phyloP scores from a whole-genome alignment of 2,797 vertebrate genomes.

The Neosilurus hyrtlii region DNA sequence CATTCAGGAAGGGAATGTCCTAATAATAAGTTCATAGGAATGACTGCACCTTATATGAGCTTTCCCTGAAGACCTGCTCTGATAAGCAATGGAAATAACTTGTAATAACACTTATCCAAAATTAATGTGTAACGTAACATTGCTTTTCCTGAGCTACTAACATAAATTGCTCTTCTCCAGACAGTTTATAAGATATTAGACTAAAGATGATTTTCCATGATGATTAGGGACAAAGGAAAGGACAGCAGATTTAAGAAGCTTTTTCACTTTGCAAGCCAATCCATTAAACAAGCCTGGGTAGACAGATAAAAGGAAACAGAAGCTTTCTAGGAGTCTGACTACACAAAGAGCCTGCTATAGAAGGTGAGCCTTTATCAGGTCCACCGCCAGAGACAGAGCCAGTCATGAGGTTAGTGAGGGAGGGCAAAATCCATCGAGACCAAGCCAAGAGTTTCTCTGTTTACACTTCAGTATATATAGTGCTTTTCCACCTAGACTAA shows the following conservation, averaged over 20 bases:
- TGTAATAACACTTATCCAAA: constrained; percentile 3
- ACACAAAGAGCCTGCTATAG: constrained; percentile 71
- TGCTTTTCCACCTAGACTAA: constrained; percentile 27
- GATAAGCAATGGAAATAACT: neutral
- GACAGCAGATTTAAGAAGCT: constrained; percentile 49
- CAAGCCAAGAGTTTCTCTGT: constrained; percentile 31
- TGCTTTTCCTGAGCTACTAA: neutral
- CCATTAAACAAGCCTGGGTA: constrained; percentile 55
- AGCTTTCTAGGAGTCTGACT: constrained; percentile 64
- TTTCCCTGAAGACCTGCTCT: neutral
- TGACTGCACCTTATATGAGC: neutral
- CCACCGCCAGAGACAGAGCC: constrained; percentile 60
- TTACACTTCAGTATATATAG: constrained; percentile 20
- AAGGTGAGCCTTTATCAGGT: constrained; percentile 68
- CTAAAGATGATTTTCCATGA: constrained; percentile 6
- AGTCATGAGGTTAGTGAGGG: constrained; percentile 61
- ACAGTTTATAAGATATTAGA: constrained; percentile 5
- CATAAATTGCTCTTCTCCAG: neutral
- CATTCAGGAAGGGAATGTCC: neutral
- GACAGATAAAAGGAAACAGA: constrained; percentile 72
- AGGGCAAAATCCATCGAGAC: constrained; percentile 62
- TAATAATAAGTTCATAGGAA: neutral
- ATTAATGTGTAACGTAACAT: neutral
- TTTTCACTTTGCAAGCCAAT: constrained; percentile 71
- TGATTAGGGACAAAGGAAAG: constrained; percentile 20